These are phyloP conservation scores for Sanderia malayensis DNA, from an alignment of 30 jellyfish, hydroid and myxozoan genomes.

Conservation along the genomic window DNA sequence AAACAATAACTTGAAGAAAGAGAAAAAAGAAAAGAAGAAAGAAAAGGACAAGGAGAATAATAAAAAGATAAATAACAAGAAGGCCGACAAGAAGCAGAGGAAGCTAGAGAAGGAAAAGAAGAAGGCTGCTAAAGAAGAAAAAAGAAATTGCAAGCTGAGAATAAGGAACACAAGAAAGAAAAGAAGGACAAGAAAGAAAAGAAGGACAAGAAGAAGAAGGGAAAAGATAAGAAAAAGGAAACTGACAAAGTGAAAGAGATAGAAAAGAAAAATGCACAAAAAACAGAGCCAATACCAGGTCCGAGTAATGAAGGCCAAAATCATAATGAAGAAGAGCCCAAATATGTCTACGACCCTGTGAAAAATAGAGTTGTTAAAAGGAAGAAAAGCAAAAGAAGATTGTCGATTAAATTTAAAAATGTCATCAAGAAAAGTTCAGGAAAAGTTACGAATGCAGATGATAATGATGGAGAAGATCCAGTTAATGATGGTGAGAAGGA, in stretches of 20 bases:
- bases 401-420: neutral
- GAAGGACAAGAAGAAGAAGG: neutral
- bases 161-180: neutral
- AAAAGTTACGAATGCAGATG: neutral
- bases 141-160: neutral
- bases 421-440: neutral
- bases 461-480: too few species aligned
- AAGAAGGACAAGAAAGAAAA: neutral
- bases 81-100: neutral
- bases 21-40: neutral
- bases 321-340: too few species aligned
- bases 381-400: neutral
- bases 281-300: neutral
- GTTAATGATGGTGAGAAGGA: too few species aligned
- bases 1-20: too few species aligned
- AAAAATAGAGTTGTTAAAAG: neutral
- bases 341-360: neutral
- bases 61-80: neutral
- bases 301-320: too few species aligned
- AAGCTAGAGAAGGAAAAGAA: slow-evolving; percentile 7
- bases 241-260: neutral
- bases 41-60: neutral
- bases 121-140: neutral
- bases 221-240: neutral
- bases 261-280: neutral